A percentile compares a stretch with the other conserved stretches of the same genome.
These are phyloP conservation scores for Theocolax elegans DNA, from an alignment of 1,140 invertebrate species.

Conservation along the genomic window DNA sequence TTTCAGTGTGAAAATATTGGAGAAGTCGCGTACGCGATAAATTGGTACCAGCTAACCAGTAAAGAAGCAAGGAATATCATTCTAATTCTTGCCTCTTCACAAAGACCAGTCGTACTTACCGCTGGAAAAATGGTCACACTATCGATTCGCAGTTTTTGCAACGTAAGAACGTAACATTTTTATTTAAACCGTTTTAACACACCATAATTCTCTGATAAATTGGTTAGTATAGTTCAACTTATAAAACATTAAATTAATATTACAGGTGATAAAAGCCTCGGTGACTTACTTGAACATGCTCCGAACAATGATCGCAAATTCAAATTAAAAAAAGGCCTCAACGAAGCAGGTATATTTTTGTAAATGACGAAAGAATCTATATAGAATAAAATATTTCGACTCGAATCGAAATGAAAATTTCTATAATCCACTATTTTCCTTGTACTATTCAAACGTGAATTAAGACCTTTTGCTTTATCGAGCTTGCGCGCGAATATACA, in stretches of 20 bases:
- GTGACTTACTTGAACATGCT: conserved; percentile 46
- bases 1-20: conserved; percentile 29
- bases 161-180: conserved; percentile 20
- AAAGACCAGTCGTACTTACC: conserved; percentile 19
- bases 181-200: not conserved
- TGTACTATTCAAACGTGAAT: too few species aligned
- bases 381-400: too few species aligned
- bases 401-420: too few species aligned
- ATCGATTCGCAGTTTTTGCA: conserved; percentile 27
- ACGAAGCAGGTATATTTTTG: too few species aligned
- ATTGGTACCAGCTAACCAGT: conserved; percentile 30
- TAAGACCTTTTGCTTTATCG: too few species aligned
- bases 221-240: not conserved
- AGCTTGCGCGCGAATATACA: too few species aligned
- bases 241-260: not conserved
- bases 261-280: conserved; percentile 42
- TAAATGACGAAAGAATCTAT: too few species aligned
- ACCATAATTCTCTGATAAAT: not conserved
- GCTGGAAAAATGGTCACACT: conserved; percentile 38
- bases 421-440: too few species aligned
- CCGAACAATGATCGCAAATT: conserved; percentile 64
- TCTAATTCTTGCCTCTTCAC: conserved; percentile 22
- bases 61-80: conserved; percentile 8
- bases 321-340: too few species aligned
- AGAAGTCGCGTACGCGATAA: conserved; percentile 14